Evolutionary conservation across 2,113 vertebrate species (phyloP), one percentile per base, ranked within the genome.

Genomic region (Elanus axillaris): DNA sequence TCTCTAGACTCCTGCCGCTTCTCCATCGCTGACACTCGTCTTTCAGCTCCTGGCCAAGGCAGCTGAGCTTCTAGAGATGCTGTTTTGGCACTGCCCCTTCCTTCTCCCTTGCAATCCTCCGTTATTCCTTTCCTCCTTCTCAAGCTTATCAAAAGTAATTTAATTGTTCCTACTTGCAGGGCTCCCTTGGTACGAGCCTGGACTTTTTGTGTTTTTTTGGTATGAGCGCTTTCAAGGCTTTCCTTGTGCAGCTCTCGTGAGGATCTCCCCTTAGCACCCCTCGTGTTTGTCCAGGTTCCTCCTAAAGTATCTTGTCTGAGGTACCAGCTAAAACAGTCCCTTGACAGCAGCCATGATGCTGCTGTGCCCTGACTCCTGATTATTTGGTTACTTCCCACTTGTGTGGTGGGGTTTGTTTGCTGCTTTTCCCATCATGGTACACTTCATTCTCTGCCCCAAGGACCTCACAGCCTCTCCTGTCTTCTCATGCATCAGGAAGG

Each of bases 321-420:
- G 19, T 45, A 23, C 45, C 34, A 3, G 21, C 56, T n/a, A 7
- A n/a, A 21, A 9, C 47, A 58, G 1, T 27, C 7, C 59, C 32
- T 11, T 50, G 84, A 5, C 23, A 48, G 53, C 1, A 0, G 36
- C 52, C 10, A 1, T 2, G 5, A 2, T n/a, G 29, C 50, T 68
- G 22, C 55, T 10, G 1, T 59, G 31, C 43, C 32, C 25, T 36
- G 14, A 42, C 7, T 40, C 40, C 66, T 16, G 56, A 7, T 50
- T 53, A 5, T 64, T 45, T 47, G 31, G 9, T 67, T 27, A 3
- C 11, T 84, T 45, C 55, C 40, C 5, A 0, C 69, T 90, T 29
- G 34, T 2, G 4, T 1, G 16, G 27, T 53, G 6, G 9, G 1
- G 0, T 13, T 31, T n/a, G 48, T 31, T 11, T 3, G 36, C 38